Percentiles rank a stretch among this genome's conserved stretches.
These are phyloP conservation scores for Triops cancriformis DNA, from an alignment of 1,140 invertebrate species.

Conservation along the genomic window DNA sequence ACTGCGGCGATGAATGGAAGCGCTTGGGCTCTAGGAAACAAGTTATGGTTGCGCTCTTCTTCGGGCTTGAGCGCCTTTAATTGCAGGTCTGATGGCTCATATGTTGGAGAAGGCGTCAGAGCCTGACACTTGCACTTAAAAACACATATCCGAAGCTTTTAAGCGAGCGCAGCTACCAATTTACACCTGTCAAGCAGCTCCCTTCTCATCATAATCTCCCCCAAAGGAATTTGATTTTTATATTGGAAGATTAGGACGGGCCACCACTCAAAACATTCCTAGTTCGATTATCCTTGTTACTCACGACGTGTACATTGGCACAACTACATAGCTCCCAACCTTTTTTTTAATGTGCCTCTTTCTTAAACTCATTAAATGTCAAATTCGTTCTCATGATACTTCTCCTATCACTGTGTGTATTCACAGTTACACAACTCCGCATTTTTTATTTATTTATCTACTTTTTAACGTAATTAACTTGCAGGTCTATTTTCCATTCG, in stretches of 20 bases:
- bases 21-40: neutral
- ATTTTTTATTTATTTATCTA: no score
- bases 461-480: no score
- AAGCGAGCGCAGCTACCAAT: neutral
- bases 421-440: no score
- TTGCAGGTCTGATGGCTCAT: slow-evolving; percentile 5
- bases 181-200: slow-evolving; percentile 3
- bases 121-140: slow-evolving; percentile 4
- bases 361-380: no score
- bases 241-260: neutral
- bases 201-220: slow-evolving; percentile 6
- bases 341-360: no score
- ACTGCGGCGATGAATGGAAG: no score
- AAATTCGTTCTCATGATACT: no score
- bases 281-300: no score
- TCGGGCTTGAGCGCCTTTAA: neutral
- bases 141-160: slow-evolving; percentile 6
- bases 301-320: no score
- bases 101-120: slow-evolving; percentile 11
- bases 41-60: neutral
- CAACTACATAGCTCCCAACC: no score
- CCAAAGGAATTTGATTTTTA: neutral
- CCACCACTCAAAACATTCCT: neutral
- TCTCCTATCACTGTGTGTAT: no score
- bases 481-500: no score